Conservation (phyloP, 2,797 vertebrate genomes). For the Rhinella marina region DNA sequence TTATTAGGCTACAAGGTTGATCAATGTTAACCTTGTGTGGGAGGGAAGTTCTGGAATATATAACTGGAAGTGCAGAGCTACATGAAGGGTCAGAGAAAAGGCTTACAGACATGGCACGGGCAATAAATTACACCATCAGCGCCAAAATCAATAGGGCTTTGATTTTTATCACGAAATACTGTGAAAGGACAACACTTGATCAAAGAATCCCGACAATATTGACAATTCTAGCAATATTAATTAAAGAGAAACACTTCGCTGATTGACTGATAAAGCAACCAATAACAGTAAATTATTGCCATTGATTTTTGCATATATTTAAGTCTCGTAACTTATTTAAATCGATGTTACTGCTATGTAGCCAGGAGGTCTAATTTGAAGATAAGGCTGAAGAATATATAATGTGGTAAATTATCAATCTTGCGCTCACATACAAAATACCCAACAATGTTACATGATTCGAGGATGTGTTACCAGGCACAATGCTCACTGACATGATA, state of each 20-base stretch:
- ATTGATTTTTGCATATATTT: constrained; percentile 44
- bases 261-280: constrained; percentile 75
- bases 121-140: constrained; percentile 78
- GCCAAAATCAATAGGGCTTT: constrained; percentile 75
- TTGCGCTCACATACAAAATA: constrained; percentile 18
- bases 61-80: constrained; percentile 71
- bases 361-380: neutral
- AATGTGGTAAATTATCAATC: neutral
- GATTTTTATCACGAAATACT: constrained; percentile 83
- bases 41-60: constrained; percentile 73
- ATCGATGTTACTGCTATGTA: neutral
- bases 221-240: constrained; percentile 85
- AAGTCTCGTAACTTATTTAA: constrained; percentile 48
- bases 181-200: constrained; percentile 80
- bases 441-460: neutral
- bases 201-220: constrained; percentile 73
- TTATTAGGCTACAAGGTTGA: constrained; percentile 66
- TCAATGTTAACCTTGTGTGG: constrained; percentile 80
- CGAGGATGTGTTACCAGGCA: neutral
- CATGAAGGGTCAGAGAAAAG: constrained; percentile 73
- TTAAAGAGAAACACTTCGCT: constrained; percentile 82
- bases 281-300: constrained; percentile 73
- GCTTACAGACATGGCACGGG: constrained; percentile 72
- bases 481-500: constrained; percentile 15
- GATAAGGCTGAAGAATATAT: constrained; percentile 41